A percentile compares a stretch with the other conserved stretches of the same genome.
These are phyloP conservation scores for Cirrhinus mrigala DNA, from an alignment of 2,797 vertebrate genomes.

Conservation along the genomic window DNA sequence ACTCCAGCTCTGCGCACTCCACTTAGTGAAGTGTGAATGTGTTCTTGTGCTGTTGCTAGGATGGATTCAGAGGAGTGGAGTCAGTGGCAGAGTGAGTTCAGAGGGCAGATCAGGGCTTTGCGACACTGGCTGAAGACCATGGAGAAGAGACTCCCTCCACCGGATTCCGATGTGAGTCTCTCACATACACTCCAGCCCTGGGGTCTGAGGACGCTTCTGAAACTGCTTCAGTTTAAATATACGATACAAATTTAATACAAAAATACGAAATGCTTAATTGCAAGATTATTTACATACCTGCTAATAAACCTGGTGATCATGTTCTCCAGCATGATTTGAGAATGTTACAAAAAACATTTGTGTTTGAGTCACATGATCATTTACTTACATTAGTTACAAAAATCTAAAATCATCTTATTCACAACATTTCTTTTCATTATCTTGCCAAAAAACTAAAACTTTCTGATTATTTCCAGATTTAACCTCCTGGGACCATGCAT, in stretches of 20 bases:
- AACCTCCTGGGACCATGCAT: too few relatives aligned
- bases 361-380: neutral
- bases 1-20: too few relatives aligned
- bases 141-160: constrained; percentile 81
- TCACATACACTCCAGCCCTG: neutral
- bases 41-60: constrained; percentile 50
- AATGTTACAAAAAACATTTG: neutral
- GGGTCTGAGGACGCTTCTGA: too few relatives aligned
- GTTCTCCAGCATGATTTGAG: neutral
- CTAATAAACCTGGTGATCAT: neutral
- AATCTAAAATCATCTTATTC: neutral
- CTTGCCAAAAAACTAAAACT: neutral
- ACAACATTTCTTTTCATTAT: neutral
- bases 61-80: constrained; percentile 69
- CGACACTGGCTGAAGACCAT: constrained; percentile 82
- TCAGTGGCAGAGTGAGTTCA: constrained; percentile 79
- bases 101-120: constrained; percentile 82
- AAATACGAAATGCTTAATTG: neutral
- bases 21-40: neutral
- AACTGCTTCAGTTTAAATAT: neutral
- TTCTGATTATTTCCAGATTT: too few relatives aligned
- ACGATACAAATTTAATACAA: neutral
- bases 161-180: constrained; percentile 75
- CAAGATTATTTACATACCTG: neutral
- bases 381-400: neutral